Base-by-base conservation (phyloP, 2,797 vertebrate genomes). In the Poliocrania exsul region DNA sequence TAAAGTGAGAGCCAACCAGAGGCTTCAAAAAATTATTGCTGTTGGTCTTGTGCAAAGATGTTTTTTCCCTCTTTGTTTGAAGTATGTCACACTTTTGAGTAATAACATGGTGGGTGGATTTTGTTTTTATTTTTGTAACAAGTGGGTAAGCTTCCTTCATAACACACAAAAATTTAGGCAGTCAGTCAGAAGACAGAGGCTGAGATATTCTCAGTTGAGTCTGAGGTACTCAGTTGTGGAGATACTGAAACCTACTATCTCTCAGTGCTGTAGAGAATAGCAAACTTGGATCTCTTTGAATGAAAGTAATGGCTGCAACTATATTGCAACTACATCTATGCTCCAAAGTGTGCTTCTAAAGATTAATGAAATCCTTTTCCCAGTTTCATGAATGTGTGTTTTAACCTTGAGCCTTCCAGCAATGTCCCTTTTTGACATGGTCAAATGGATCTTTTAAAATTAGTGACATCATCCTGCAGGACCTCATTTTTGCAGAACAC, bases 201-300 rank as follows among this genome's bases (percentile, higher is more conserved):
- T 78, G n/a, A 64, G 62, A 35, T 81, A 60, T 38, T 77, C 33
- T 88, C 53, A 20, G 6, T 9, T 50, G 49, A 78, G 61, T 46
- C 40, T 85, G 37, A 81, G 35, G 49, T 62, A 53, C 19, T 71
- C 62, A 18, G 77, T 57, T 20, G 0, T 58, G 40, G 74, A 84
- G 49, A 47, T 84, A 47, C 17, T 54, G 73, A 83, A 88, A 57
- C 64, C 60, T 67, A n/a, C 49, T 51, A 24, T 86, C 60, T 87
- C 54, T 58, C 70, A 70, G 11, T 89, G 67, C 75, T 81, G 38
- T 75, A 47, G 31, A 50, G 65, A 93, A 61, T 5, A 78, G 72
- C 40, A 28, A 35, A 61, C 69, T 92, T 93, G 77, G 67, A 86
- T 53, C 49, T 67, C 75, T 62, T 42, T 96, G 61, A 96, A 93